A percentile compares a stretch with the other conserved stretches of the same genome.
These are phyloP conservation scores for Thalassoma bifasciatum DNA, from an alignment of 2,113 vertebrate genomes.

Conservation along the genomic window DNA sequence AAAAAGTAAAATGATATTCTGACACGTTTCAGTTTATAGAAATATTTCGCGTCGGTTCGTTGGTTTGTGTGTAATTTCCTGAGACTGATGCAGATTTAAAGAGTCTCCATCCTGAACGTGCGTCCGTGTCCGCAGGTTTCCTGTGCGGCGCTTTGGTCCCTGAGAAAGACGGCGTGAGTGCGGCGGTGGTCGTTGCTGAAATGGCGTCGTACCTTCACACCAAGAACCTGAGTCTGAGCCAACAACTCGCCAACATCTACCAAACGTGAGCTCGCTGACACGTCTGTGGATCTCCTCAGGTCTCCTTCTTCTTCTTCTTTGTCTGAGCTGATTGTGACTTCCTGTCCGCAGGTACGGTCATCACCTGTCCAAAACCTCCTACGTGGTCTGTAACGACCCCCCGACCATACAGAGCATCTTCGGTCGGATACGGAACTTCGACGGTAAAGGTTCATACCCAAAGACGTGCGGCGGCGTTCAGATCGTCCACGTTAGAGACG, in stretches of 20 bases:
- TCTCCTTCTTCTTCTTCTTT: too few species aligned
- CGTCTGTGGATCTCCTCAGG: too few species aligned
- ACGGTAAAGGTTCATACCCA: conserved; percentile 84
- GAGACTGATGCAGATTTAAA: too few species aligned
- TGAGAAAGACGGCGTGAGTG: conserved; percentile 97
- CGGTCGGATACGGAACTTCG: conserved; percentile 87
- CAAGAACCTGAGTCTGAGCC: conserved; percentile 81
- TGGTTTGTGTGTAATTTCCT: too few species aligned
- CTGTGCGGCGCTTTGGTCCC: conserved; percentile 90
- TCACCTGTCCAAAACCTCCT: conserved; percentile 93
- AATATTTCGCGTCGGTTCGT: too few species aligned
- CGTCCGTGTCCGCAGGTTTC: conserved; percentile 83
- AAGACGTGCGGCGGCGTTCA: conserved; percentile 82
- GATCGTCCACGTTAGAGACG: conserved; percentile 87
- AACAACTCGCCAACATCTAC: conserved; percentile 89
- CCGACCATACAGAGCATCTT: conserved; percentile 90
- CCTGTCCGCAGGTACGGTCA: conserved; percentile 88
- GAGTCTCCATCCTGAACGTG: too few species aligned
- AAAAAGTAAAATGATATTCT: too few species aligned
- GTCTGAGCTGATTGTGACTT: not conserved
- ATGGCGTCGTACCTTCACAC: conserved; percentile 89
- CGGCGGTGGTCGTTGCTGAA: conserved; percentile 91
- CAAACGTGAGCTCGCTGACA: conserved; percentile 78
- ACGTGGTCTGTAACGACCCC: conserved; percentile 92
- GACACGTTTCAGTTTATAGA: too few species aligned